Base-by-base conservation (phyloP, 2,888 invertebrate species). In the Tiliacea citrago region DNA sequence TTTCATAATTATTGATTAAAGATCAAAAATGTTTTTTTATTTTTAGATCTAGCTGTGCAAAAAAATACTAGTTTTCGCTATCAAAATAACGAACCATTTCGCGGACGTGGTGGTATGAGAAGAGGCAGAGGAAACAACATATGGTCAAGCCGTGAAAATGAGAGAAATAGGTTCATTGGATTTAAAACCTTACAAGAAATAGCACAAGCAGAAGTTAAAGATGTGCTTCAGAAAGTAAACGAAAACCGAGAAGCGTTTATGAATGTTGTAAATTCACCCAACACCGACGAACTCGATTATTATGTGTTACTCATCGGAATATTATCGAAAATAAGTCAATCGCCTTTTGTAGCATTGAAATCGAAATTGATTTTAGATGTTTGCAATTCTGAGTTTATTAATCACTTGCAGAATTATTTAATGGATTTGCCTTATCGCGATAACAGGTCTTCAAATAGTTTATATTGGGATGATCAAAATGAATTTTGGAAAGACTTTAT, bases 401-500 rank as follows among this genome's bases (percentile, higher is more conserved):
- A 79, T 13, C 87, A 88, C 75, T 86, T 96, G 18, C 90, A 90
- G 39, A 90, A 88, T 60, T 95, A 94, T 82, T 83, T 96, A 69
- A 90, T 92, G 87, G 93, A 95, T 63, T 88, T 96, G 58, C 95
- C 94, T 2, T 94, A 92, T 73, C 75, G 78, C 1, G 75, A 81
- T 39, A 77, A 74, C 4, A 90, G 87, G 72, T 55, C 62, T 2
- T 70, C 79, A 21, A 89, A 39, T 39, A 84, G 77, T 24, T 85
- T 92, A 70, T 96, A 95, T 79, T 96, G 95, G 95, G 88, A 90
- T 13, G 86, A 94, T 68, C 91, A 89, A 82, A 85, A 83, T n/a
- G 86, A 87, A 35, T 96, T 96, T 90, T 96, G 96, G 96, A 76
- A 81, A 24, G 91, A 95, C 81, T 92, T 94, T 24, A 82, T 94